phyloP scores from a whole-genome alignment of 2,888 invertebrate species.

The Cryptosula pallasiana region DNA sequence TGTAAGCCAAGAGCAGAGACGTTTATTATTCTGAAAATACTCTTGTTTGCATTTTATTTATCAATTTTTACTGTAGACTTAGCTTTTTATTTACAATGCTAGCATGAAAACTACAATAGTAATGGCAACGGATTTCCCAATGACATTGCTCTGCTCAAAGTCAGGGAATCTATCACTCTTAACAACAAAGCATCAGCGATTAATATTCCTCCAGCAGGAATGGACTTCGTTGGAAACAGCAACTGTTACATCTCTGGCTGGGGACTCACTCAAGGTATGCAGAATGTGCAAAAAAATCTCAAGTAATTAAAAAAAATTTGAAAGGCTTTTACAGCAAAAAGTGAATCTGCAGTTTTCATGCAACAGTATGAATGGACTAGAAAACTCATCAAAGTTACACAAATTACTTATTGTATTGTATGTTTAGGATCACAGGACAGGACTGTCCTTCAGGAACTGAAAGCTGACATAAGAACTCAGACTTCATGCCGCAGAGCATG shows the following conservation, averaged over 20 bases:
- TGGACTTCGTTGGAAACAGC: constrained; percentile 27
- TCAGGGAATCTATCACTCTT: constrained; percentile 27
- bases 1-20: too few relatives aligned
- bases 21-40: too few relatives aligned
- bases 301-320: too few relatives aligned
- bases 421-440: constrained; percentile 17
- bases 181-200: constrained; percentile 26
- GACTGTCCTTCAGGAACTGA: constrained; percentile 26
- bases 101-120: constrained; percentile 29
- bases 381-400: too few relatives aligned
- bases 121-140: constrained; percentile 29
- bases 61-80: too few relatives aligned
- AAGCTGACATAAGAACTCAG: constrained; percentile 27
- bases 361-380: too few relatives aligned
- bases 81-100: neutral
- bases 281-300: too few relatives aligned
- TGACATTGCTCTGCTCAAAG: constrained; percentile 31
- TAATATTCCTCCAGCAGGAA: constrained; percentile 28
- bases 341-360: too few relatives aligned
- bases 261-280: constrained; percentile 31
- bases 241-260: constrained; percentile 32
- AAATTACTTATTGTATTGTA: neutral
- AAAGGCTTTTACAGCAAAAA: too few relatives aligned
- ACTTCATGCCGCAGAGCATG: constrained; percentile 28
- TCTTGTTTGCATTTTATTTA: too few relatives aligned